Evolutionary conservation across 2,888 invertebrate genomes (phyloP), one percentile per base, ranked within the genome.

Genomic region (Sussaba pulchella): DNA sequence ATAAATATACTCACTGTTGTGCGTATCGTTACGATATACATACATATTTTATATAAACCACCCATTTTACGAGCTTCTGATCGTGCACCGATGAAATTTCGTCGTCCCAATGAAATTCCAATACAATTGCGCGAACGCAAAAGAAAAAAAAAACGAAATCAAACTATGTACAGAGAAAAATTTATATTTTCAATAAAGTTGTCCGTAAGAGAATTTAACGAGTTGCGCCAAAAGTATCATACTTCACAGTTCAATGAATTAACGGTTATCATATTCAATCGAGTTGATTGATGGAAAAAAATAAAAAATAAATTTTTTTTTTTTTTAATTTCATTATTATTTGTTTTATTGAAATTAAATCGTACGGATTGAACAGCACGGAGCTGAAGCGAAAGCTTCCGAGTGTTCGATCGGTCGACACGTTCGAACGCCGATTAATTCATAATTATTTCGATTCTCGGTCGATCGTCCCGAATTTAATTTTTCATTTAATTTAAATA

Each of bases 401-500:
- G n/a, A n/a, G n/a, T n/a, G n/a, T n/a, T n/a, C n/a, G n/a, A n/a
- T n/a, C n/a, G n/a, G n/a, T n/a, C n/a, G n/a, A n/a, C n/a, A n/a
- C n/a, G n/a, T n/a, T n/a, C n/a, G n/a, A n/a, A n/a, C n/a, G n/a
- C n/a, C n/a, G n/a, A n/a, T n/a, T n/a, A n/a, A n/a, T n/a, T n/a
- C 50, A 71, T 31, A 45, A 69, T 67, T 47, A 54, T 67, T 45
- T 75, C 41, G 47, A 73, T n/a, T n/a, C n/a, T 70, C 69, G 63
- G n/a, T 80, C 45, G 52, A 57, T 21, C 19, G 70, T 66, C 24
- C 54, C 57, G 50, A 66, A 75, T 81, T 72, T n/a, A 50, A 75
- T 31, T 72, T 69, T n/a, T n/a, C n/a, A 47, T 43, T 83, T 86
- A 83, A 84, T 82, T 89, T 89, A 88, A 91, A 92, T 91, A 91